Evolutionary conservation across 1,140 invertebrate genomes (phyloP), one percentile per base, ranked within the genome.

Genomic region (Melitaea cinxia): DNA sequence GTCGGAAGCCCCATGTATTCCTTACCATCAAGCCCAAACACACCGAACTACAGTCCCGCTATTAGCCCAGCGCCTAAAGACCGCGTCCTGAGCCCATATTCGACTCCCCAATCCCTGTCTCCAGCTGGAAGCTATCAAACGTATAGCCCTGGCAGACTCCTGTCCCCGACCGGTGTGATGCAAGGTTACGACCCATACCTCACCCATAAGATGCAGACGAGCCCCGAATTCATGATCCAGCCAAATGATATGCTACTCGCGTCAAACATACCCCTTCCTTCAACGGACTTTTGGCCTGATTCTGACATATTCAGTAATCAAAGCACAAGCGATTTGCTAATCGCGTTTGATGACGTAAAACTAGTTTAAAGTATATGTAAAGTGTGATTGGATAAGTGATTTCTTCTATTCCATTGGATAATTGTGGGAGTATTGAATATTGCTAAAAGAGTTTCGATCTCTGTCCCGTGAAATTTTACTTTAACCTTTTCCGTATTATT

Each of bases 301-400:
- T 39, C 86, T 0, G 88, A 89, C 9, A 78, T 90, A 53, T 59
- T 90, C n/a, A n/a, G n/a, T n/a, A n/a, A n/a, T 49, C 83, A 86
- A 49, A 75, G 75, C 35, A 77, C 82, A 0, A 85, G 68, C 70
- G 88, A 88, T n/a, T 56, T 88, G 39, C 75, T 90, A 19, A 80
- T 77, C 0, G 83, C 85, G 19, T 88, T 90, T 47, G 85, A 88
- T 57, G 88, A 88, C 59, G 85, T 90, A 21, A 88, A 88, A 72
- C 60, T 78, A 73, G 64, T 56, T 14, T 74, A 78, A 65, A 45
- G 23, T 37, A 52, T 55, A 64, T 24, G 68, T 23, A 54, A 47
- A 30, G 61, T 14, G 39, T 62, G 68, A 69, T 54, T 70, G 67
- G 45, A 33, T 30, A 75, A 77, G 82, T 87, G 84, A 80, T 86